Conservation (phyloP, 2,113 vertebrate species). For the Caranx melampygus region DNA sequence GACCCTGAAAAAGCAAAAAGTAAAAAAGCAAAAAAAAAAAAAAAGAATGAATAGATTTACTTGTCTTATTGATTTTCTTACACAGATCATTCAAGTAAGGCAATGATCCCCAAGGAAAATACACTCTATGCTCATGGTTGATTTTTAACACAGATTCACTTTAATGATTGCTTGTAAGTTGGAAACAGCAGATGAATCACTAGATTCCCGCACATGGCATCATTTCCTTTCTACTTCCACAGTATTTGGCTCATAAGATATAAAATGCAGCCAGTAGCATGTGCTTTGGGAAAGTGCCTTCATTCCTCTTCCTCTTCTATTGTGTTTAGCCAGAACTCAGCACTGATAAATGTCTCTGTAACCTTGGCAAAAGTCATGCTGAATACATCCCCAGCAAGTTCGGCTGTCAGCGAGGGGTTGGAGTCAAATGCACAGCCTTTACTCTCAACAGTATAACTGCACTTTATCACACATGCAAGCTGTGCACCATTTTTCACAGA, state of each 20-base stretch:
- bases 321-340: constrained; percentile 46
- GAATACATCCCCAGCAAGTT: constrained; percentile 56
- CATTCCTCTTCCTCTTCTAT: constrained; percentile 50
- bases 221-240: not conserved
- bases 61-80: constrained; percentile 37
- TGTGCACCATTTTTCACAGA: constrained; percentile 12
- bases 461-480: constrained; percentile 36
- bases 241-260: constrained; percentile 14
- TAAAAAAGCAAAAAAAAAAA: constrained; percentile 10
- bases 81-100: constrained; percentile 10
- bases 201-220: not conserved
- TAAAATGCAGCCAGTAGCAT: constrained; percentile 26
- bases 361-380: constrained; percentile 73
- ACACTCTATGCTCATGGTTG: not conserved
- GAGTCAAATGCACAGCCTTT: constrained; percentile 52
- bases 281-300: constrained; percentile 33
- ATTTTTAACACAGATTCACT: constrained; percentile 8
- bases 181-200: constrained; percentile 15
- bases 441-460: constrained; percentile 10
- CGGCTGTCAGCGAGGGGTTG: constrained; percentile 54
- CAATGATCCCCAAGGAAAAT: constrained; percentile 10
- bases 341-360: constrained; percentile 68
- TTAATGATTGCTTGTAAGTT: not conserved
- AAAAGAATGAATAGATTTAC: constrained; percentile 15
- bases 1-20: constrained; percentile 7